phyloP scores from a whole-genome alignment of 1,140 invertebrate genomes.

The Pseudomyrmex concolor region DNA sequence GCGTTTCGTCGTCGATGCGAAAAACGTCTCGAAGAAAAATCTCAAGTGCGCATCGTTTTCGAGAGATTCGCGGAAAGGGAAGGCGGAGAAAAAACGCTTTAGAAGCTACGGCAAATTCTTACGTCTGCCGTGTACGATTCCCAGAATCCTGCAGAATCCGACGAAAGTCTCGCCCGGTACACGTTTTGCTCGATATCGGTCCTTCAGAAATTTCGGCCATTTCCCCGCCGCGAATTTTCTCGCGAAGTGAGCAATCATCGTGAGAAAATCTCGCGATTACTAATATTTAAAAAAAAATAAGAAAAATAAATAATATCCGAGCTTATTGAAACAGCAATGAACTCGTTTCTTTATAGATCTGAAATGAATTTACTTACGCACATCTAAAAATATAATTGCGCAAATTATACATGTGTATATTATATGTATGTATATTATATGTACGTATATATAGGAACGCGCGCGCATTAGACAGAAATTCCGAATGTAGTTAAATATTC shows the following conservation, averaged over 20 bases:
- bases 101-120: constrained; percentile 67
- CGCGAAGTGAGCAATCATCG: background rate
- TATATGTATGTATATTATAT: too few species aligned
- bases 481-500: constrained; percentile 51
- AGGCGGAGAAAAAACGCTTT: constrained; percentile 46
- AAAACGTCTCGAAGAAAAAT: constrained; percentile 72
- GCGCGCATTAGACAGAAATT: background rate
- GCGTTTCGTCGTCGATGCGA: constrained; percentile 61
- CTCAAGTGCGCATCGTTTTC: constrained; percentile 75
- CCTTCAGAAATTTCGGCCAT: constrained; percentile 55
- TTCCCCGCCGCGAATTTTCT: constrained; percentile 15
- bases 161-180: constrained; percentile 48
- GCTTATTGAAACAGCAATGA: too few species aligned
- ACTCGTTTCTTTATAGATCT: too few species aligned
- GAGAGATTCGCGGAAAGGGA: constrained; percentile 58
- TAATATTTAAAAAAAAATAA: background rate
- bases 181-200: constrained; percentile 41
- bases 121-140: constrained; percentile 36
- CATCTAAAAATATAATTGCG: background rate
- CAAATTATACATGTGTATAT: too few species aligned
- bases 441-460: background rate
- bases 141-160: constrained; percentile 40
- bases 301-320: too few species aligned
- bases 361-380: background rate
- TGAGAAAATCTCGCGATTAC: background rate